These are phyloP conservation scores for Scyliorhinus canicula DNA, from an alignment of 2,797 vertebrate genomes.

Conservation along the genomic window DNA sequence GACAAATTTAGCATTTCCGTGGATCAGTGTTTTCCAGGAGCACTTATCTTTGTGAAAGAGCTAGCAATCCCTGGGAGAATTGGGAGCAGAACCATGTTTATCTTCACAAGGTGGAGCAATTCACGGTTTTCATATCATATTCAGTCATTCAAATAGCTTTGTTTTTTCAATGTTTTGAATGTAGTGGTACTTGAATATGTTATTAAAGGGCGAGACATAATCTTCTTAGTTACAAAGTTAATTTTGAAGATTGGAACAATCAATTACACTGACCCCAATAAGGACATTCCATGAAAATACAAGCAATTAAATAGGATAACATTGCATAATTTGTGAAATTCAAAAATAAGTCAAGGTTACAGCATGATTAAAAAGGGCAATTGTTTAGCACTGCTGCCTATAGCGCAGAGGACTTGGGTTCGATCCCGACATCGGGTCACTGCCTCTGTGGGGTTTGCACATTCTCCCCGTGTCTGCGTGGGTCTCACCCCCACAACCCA, in stretches of 20 bases:
- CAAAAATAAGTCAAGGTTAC: background rate
- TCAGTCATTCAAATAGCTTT: background rate
- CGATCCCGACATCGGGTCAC: no score
- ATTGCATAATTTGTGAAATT: background rate
- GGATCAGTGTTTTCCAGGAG: background rate
- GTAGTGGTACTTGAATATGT: background rate
- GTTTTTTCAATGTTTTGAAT: slow-evolving; percentile 2
- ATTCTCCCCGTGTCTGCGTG: no score
- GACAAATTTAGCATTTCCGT: background rate
- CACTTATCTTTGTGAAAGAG: slow-evolving; percentile 27
- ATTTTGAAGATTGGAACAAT: background rate
- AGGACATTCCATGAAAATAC: background rate
- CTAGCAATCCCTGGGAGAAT: background rate
- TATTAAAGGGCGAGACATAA: background rate
- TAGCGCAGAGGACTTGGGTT: no score
- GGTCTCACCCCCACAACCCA: no score
- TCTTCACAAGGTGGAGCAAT: background rate
- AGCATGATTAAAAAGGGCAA: background rate
- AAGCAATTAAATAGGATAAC: background rate
- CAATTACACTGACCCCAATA: background rate
- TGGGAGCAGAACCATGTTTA: background rate
- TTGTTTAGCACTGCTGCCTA: no score
- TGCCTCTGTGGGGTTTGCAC: no score
- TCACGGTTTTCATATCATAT: background rate
- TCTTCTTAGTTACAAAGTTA: background rate